Conservation (phyloP, 2,113 vertebrate species). For the Amphilophus citrinellus region DNA sequence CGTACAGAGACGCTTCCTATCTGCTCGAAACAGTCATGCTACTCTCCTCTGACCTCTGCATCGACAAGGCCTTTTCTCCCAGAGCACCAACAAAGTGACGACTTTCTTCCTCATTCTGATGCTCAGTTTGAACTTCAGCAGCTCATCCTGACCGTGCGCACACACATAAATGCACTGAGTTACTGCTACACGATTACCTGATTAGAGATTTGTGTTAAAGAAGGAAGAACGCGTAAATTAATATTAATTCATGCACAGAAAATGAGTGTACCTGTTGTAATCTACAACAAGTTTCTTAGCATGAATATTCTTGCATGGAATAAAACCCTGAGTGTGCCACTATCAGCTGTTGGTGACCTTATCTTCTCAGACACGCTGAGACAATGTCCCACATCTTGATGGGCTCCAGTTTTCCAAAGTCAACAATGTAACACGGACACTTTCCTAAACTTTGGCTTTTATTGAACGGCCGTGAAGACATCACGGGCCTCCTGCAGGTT, state of each 20-base stretch:
- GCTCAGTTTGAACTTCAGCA: not conserved
- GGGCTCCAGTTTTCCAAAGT: not conserved
- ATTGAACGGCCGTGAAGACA: not conserved
- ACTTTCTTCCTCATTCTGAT: not conserved
- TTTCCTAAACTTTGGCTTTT: not conserved
- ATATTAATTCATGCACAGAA: too few species aligned
- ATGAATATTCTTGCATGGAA: too few species aligned
- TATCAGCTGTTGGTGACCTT: not conserved
- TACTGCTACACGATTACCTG: not conserved
- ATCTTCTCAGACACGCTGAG: not conserved
- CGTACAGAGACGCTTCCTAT: not conserved
- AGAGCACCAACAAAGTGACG: not conserved
- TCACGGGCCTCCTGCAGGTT: not conserved
- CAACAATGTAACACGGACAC: not conserved
- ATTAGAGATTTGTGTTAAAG: too few species aligned
- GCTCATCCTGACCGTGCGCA: not conserved
- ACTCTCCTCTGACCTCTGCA: not conserved
- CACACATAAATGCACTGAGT: fast-evolving
- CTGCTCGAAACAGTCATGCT: not conserved
- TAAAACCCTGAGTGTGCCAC: not conserved
- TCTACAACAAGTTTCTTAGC: too few species aligned
- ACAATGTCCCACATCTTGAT: not conserved
- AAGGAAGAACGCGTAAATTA: too few species aligned
- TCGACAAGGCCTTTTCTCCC: too few species aligned
- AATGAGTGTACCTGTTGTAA: too few species aligned